Evolutionary conservation across 2,113 vertebrate species (phyloP).

Genomic region (Mola mola): DNA sequence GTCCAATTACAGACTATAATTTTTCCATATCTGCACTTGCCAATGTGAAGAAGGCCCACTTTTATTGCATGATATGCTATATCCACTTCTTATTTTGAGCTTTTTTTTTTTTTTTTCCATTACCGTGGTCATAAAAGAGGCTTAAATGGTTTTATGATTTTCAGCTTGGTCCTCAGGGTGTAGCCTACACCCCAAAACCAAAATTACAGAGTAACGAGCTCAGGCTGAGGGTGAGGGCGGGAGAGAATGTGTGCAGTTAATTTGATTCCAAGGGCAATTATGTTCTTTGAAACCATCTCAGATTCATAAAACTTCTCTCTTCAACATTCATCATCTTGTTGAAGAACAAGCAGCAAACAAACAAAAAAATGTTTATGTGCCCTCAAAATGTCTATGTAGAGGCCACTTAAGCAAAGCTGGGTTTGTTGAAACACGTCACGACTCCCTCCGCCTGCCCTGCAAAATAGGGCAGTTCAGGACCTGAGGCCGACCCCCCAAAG

Average conservation of each 20-base stretch:
- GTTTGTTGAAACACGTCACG: conserved; percentile 5
- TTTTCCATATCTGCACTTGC: conserved; percentile 53
- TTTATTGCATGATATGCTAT: conserved; percentile 44
- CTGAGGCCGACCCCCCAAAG: conserved; percentile 18
- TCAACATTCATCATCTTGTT: not conserved
- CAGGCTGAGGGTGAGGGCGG: conserved; percentile 7
- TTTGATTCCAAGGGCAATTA: conserved; percentile 24
- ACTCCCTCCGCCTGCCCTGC: conserved; percentile 8
- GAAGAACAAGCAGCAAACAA: not conserved
- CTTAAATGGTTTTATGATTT: conserved; percentile 41
- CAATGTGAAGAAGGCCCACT: conserved; percentile 43
- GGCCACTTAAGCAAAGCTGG: not conserved
- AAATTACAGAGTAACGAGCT: conserved; percentile 67
- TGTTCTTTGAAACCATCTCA: not conserved
- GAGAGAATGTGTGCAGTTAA: not conserved
- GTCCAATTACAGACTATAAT: conserved; percentile 25
- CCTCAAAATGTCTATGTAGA: not conserved
- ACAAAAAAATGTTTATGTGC: not conserved
- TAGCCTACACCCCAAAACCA: conserved; percentile 55
- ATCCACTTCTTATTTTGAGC: conserved; percentile 40
- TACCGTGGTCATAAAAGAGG: conserved; percentile 43
- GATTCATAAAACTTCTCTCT: not conserved
- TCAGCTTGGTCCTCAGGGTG: conserved; percentile 48
- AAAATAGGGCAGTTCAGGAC: not conserved
- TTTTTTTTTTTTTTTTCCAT: conserved; percentile 18